Conservation (phyloP, 2,797 vertebrate genomes). For the Lagocephalus sceleratus region DNA sequence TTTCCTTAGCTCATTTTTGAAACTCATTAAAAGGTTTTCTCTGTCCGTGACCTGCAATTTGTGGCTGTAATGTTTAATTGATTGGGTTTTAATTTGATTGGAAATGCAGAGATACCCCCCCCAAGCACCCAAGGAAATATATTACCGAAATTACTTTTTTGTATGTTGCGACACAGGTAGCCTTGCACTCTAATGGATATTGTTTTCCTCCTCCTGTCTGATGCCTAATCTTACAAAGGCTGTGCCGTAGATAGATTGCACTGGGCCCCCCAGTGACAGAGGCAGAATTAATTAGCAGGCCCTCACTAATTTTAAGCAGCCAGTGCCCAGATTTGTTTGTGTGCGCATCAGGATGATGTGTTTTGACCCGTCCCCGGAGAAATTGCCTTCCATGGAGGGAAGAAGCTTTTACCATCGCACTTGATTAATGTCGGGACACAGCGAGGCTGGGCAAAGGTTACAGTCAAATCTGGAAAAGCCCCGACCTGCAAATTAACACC, state of each 20-base stretch:
- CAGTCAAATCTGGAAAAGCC: constrained; percentile 54
- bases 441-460: constrained; percentile 66
- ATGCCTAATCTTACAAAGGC: constrained; percentile 69
- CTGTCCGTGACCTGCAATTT: constrained; percentile 55
- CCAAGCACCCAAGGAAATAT: constrained; percentile 67
- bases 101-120: constrained; percentile 60
- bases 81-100: constrained; percentile 72
- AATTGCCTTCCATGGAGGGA: constrained; percentile 62
- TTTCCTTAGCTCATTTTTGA: constrained; percentile 49
- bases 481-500: constrained; percentile 73
- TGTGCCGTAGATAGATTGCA: constrained; percentile 67
- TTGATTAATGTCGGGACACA: constrained; percentile 73
- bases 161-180: constrained; percentile 62
- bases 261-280: constrained; percentile 60
- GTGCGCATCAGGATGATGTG: constrained; percentile 53
- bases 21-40: constrained; percentile 67
- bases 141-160: constrained; percentile 64
- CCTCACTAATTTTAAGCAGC: constrained; percentile 71
- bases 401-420: constrained; percentile 49
- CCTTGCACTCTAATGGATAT: constrained; percentile 70
- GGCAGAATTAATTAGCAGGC: constrained; percentile 74
- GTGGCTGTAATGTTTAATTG: constrained; percentile 70
- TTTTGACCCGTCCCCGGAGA: constrained; percentile 57
- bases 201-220: constrained; percentile 72
- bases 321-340: constrained; percentile 61